phyloP scores from a whole-genome alignment of 1,140 invertebrate species.

The Drosophila watanabei region DNA sequence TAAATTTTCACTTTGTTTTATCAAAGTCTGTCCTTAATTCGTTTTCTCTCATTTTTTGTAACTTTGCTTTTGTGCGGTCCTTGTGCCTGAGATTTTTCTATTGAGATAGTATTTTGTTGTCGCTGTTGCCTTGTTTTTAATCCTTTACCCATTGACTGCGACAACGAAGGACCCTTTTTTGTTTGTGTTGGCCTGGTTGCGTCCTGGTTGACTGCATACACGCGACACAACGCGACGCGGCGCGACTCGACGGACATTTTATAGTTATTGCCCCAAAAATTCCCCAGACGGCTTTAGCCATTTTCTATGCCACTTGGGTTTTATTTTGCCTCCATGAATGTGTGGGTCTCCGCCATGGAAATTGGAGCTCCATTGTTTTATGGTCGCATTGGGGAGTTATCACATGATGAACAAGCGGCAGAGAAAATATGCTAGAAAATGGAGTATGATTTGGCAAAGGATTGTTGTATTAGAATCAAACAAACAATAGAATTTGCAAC shows the following conservation, averaged over 20 bases:
- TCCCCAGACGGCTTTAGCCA: conserved; percentile 76
- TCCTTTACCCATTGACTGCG: conserved; percentile 74
- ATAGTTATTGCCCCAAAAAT: conserved; percentile 79
- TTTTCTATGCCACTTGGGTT: conserved; percentile 73
- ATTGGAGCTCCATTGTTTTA: conserved; percentile 77
- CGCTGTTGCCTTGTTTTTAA: conserved; percentile 69
- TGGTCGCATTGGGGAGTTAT: conserved; percentile 53
- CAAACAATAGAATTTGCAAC: not conserved
- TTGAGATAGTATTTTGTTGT: conserved; percentile 78
- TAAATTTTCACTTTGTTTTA: conserved; percentile 84
- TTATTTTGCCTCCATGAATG: conserved; percentile 70
- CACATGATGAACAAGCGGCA: conserved; percentile 59
- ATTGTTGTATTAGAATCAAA: not conserved
- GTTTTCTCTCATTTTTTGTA: conserved; percentile 32
- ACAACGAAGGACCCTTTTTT: conserved; percentile 56
- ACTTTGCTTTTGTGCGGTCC: conserved; percentile 62
- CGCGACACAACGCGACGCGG: conserved; percentile 69
- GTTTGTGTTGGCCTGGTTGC: conserved; percentile 29
- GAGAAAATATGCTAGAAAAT: conserved; percentile 4
- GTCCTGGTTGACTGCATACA: conserved; percentile 69
- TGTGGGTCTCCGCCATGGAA: conserved; percentile 51
- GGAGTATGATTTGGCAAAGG: not conserved
- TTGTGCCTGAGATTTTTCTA: conserved; percentile 73
- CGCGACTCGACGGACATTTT: conserved; percentile 66
- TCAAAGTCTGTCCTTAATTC: conserved; percentile 56